Percentiles rank a stretch among this genome's conserved stretches.
Conservation (phyloP, 2,888 invertebrate genomes). For the Platynereis dumerilii region DNA sequence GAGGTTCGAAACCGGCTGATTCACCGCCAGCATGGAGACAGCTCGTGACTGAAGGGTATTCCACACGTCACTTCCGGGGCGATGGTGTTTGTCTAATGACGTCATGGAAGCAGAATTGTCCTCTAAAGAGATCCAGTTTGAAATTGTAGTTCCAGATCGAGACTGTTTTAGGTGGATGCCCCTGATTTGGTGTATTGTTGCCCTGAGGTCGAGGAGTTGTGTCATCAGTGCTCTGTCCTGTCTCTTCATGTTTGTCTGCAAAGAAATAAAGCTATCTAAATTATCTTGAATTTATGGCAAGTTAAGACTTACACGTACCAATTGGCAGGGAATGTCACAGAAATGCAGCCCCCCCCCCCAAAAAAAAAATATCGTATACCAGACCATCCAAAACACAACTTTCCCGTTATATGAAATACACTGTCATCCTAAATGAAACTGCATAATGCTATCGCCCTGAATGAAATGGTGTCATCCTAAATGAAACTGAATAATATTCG, state of each 20-base stretch:
- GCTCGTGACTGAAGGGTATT: neutral
- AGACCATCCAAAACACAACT: too few relatives aligned
- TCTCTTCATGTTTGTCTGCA: neutral
- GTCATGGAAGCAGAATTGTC: slow-evolving; percentile 1
- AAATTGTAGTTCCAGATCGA: neutral
- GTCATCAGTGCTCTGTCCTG: slow-evolving; percentile 9
- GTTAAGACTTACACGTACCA: too few relatives aligned
- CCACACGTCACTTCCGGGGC: neutral
- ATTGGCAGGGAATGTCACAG: too few relatives aligned
- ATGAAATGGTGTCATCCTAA: too few relatives aligned
- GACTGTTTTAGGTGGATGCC: neutral
- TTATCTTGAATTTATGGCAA: neutral
- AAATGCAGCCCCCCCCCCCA: too few relatives aligned
- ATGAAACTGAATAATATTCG: too few relatives aligned
- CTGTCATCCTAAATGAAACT: too few relatives aligned
- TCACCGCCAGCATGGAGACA: slow-evolving; percentile 1
- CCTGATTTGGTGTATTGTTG: slow-evolving; percentile 1
- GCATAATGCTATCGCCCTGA: too few relatives aligned
- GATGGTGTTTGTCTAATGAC: neutral
- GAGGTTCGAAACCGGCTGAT: neutral
- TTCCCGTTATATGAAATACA: too few relatives aligned
- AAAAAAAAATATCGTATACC: too few relatives aligned
- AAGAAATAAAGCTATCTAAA: neutral
- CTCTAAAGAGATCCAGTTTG: slow-evolving; percentile 1
- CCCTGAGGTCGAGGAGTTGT: slow-evolving; percentile 1